Base-by-base conservation (phyloP, 2,797 vertebrate genomes). In the Babyrousa celebensis region DNA sequence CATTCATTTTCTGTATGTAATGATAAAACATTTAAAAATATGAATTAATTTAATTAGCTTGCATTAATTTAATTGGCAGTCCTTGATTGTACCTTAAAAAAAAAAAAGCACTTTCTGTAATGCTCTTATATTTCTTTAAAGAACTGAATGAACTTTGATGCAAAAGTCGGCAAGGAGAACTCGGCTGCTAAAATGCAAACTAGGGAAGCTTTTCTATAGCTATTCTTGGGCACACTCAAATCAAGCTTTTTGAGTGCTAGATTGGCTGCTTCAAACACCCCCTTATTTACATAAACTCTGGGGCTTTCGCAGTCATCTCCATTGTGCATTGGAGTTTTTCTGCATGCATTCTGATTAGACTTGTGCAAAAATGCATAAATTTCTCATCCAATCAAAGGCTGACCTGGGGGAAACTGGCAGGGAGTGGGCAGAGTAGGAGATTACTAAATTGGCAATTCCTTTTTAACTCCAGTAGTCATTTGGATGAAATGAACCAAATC, bases 221-320 rank as follows among this genome's bases (percentile, higher is more conserved):
- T 96, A 86, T 96, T 96, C 88, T 94, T 89, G 92, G 94, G 63
- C 68, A 86, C 67, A 83, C 25, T 88, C 75, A 95, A 93, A 96
- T 92, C 95, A 96, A 92, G 94, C 68, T 96, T 89, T 80, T 89
- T 86, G 83, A 72, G 62, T 85, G 48, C 17, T 70, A 85, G 71
- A 95, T 94, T 96, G 95, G 84, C 74, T 96, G 77, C 62, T 58
- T 94, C 15, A 0, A 93, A 95, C 56, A 88, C 12, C 40, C 65
- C 68, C 89, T 95, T 95, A 92, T 95, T 97, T 95, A 93, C 92
- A 94, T 96, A 95, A 92, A 96, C 87, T 95, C 91, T 79, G 65
- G 62, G 67, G 54, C 78, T 94, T 88, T 89, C 71, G 21, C 68
- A 90, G 84, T 52, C 77, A 82, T 90, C n/a, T 78, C 68, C n/a